phyloP scores from a whole-genome alignment of 2,113 vertebrate genomes.

The Percina caprodes region DNA sequence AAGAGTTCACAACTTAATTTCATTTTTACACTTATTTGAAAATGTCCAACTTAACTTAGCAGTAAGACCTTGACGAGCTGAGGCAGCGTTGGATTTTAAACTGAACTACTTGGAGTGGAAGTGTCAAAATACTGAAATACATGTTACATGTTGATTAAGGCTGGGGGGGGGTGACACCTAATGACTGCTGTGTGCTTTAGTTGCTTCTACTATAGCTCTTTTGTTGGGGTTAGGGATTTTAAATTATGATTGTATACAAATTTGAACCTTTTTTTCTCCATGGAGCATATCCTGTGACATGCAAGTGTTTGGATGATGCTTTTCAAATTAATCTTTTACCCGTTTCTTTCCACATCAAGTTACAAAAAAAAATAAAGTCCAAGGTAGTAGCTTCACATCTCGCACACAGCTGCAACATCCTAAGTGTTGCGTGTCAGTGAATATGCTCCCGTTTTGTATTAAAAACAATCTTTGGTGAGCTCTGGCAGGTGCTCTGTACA shows the following conservation, averaged over 20 bases:
- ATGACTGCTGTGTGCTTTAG: constrained; percentile 88
- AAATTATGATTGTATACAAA: constrained; percentile 81
- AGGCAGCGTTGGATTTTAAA: constrained; percentile 53
- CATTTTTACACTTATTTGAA: constrained; percentile 15
- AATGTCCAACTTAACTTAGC: not conserved
- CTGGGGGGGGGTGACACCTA: constrained; percentile 80
- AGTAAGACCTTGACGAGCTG: not conserved
- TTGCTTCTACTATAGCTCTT: constrained; percentile 84
- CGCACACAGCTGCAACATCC: not conserved
- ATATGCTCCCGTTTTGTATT: constrained; percentile 87
- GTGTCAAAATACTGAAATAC: constrained; percentile 81
- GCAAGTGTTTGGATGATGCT: constrained; percentile 27
- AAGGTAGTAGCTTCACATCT: constrained; percentile 21
- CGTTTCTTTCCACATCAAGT: not conserved
- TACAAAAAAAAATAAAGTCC: not conserved
- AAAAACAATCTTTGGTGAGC: constrained; percentile 89
- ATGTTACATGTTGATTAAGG: constrained; percentile 67
- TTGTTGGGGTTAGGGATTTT: constrained; percentile 75
- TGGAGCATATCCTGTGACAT: constrained; percentile 50
- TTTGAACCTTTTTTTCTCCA: constrained; percentile 37
- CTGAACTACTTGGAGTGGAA: constrained; percentile 65
- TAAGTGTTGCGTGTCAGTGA: constrained; percentile 14
- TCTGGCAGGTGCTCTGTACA: constrained; percentile 80
- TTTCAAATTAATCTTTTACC: not conserved
- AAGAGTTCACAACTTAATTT: not conserved